Percentiles rank a stretch among this genome's conserved stretches.
phyloP scores from a whole-genome alignment of 2,888 invertebrate species.

The Nomada ferruginata region DNA sequence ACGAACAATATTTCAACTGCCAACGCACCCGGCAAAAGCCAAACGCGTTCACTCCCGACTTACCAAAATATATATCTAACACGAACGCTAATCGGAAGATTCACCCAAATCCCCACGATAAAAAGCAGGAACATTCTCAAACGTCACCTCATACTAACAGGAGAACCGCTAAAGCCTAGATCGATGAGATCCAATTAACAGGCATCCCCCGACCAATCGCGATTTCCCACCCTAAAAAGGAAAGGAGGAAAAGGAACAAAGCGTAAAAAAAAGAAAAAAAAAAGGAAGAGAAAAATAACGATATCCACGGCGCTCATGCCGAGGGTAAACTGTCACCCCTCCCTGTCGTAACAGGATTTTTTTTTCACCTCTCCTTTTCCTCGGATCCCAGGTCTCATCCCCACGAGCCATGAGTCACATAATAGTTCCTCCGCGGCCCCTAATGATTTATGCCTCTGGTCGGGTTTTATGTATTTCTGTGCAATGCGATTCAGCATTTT shows the following conservation, averaged over 20 bases:
- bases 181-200: slow-evolving; percentile 23
- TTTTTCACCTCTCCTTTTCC: slow-evolving; percentile 55
- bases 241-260: no score
- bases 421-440: slow-evolving; percentile 79
- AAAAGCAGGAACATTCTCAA: background rate
- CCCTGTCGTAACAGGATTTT: slow-evolving; percentile 48
- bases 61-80: no score
- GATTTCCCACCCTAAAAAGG: slow-evolving; percentile 2
- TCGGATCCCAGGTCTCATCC: slow-evolving; percentile 46
- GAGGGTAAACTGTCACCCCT: slow-evolving; percentile 56
- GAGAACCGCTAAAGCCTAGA: background rate
- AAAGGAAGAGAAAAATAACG: background rate
- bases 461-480: slow-evolving; percentile 80
- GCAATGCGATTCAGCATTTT: slow-evolving; percentile 75
- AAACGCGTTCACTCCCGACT: no score
- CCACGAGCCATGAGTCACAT: slow-evolving; percentile 80
- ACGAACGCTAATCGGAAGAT: background rate
- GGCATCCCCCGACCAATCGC: slow-evolving; percentile 4
- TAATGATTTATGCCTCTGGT: slow-evolving; percentile 80
- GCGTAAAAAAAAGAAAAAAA: background rate
- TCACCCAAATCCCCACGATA: background rate
- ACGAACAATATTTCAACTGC: no score
- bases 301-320: slow-evolving; percentile 34
- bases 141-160: background rate
- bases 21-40: no score